Conservation (phyloP, 2,888 invertebrate species). For the Parasteatoda lunata region DNA sequence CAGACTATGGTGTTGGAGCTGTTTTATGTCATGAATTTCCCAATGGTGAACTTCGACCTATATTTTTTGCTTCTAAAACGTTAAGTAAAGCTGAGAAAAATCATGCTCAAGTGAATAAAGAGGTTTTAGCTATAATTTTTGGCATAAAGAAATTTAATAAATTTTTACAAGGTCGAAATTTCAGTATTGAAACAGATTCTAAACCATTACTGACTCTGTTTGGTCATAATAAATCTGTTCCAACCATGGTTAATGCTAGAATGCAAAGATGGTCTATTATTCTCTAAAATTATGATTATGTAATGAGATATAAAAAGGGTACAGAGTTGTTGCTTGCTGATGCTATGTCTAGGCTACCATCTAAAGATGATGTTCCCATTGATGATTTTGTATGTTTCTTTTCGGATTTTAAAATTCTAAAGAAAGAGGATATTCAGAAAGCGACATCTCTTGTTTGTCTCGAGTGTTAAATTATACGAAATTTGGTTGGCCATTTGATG, state of each 20-base stretch:
- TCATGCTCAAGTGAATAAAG: background rate
- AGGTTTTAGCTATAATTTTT: too few relatives aligned
- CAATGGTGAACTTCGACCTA: background rate
- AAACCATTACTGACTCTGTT: background rate
- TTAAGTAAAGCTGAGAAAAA: background rate
- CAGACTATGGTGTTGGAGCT: background rate
- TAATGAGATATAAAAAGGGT: background rate
- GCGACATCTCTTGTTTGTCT: background rate
- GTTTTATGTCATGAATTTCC: conserved; percentile 1
- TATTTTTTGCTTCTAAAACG: conserved; percentile 4
- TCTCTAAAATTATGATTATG: conserved; percentile 3
- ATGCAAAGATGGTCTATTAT: conserved; percentile 5
- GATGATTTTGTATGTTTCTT: conserved; percentile 3
- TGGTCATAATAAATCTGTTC: conserved; percentile 6
- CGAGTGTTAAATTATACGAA: background rate
- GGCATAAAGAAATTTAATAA: too few relatives aligned
- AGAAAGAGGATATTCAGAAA: background rate
- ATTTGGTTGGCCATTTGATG: background rate
- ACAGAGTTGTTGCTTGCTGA: background rate
- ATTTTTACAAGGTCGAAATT: too few relatives aligned
- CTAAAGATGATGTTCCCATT: background rate
- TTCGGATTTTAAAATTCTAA: background rate
- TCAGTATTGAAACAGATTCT: background rate
- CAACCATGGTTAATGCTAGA: background rate
- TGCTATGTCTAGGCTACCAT: background rate